Evolutionary conservation across 2,113 vertebrate genomes (phyloP), one percentile per base, ranked within the genome.

Genomic region (Chaenogobius annularis): DNA sequence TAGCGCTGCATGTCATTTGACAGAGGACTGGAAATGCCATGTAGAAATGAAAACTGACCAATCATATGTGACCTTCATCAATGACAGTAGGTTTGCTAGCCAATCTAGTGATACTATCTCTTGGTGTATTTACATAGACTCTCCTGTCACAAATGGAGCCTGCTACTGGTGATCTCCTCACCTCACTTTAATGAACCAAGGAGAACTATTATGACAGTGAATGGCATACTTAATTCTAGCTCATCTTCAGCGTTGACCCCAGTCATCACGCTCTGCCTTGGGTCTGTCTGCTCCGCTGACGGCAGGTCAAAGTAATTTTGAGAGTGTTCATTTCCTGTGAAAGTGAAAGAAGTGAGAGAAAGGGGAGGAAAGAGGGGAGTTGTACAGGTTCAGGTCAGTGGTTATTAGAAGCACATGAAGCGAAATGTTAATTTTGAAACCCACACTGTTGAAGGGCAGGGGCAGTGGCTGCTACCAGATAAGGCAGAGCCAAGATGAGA

Each of bases 331-430:
- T 97, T 96, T 98, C 95, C 97, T 98, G 96, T 96, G 94, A 97
- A 97, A 96, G 86, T 72, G 79, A 31, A 73, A 61, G 73, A 89
- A 93, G 78, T 26, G 63, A 90, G 92, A 92, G 79, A 84, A 77
- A 80, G 2, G 54, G 75, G 58, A 50, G 62, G 85, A 48, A 73
- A 68, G 72, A 70, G 66, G 83, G 84, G 85, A 79, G 74, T 73
- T 69, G 81, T 75, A 77, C 77, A 80, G 86, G 89, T 91, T 88
- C 83, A 95, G 95, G 96, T 97, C 95, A 97, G 93, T 91, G 94
- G 96, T 97, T 98, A 98, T 98, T 97, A 96, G 95, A 97, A 97
- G 95, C 95, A 97, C 94, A 95, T 97, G 96, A 97, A 96, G 94
- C 92, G 92, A 97, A 97, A 96, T 98, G 96, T 97, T 97, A 97